Evolutionary conservation across 2,113 vertebrate species (phyloP), one percentile per base, ranked within the genome.

Genomic region (Taurulus bubalis): DNA sequence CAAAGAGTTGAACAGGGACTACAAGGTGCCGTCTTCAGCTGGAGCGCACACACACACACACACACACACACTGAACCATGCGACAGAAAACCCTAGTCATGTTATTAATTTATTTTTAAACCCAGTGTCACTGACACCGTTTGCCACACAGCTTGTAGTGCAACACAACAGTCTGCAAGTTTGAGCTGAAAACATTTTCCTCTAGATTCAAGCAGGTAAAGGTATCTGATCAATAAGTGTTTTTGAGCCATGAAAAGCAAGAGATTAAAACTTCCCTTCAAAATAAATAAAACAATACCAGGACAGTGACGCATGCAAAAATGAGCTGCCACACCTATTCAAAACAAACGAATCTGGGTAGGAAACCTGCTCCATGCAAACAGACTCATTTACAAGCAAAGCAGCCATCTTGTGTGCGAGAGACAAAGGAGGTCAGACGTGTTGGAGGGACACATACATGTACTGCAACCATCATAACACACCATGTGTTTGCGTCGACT

Each of bases 241-340:
- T 15, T 3, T 51, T 34, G 20, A 34, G 38, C 51, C 7, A 20
- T 40, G 36, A 2, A 49, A 63, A n/a, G 58, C 42, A 4, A 40
- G 2, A 22, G 10, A 42, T 56, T 10, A 14, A 47, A 45, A 49
- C n/a, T 8, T 53, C 0, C 47, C 26, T 1, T 22, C 14, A 20
- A 22, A 10, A 2, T 14, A n/a, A 38, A 15, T 11, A 36, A 30
- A 38, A 24, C 4, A 24, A 58, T 16, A 30, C 22, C 22, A 55
- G 7, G 36, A 42, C 24, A 51, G 55, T 4, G 53, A 56, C n/a
- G 2, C 24, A 26, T 4, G 42, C 36, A 69, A 66, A 24, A 11
- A 6, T 73, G 1, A 22, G 0, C 71, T 74, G 70, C 77, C 83
- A 84, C 87, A 79, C 85, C 87, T 2, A 38, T 26, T 22, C 18